Evolutionary conservation across 2,797 vertebrate genomes (phyloP).

Genomic region (Megaceryle alcyon): DNA sequence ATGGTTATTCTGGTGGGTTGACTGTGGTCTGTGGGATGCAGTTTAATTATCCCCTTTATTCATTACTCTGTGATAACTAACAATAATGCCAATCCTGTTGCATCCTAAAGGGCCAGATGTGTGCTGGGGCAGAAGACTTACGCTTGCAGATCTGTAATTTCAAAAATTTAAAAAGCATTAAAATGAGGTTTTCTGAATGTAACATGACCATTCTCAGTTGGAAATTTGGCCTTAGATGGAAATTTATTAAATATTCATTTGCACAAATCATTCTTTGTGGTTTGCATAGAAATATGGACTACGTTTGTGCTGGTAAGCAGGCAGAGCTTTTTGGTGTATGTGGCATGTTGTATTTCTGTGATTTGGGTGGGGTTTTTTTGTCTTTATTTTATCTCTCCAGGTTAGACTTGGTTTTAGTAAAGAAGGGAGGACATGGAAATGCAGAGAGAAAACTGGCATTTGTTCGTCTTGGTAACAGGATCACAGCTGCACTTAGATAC

Average conservation of each 20-base stretch:
- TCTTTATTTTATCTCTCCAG: background rate
- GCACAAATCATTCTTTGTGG: background rate
- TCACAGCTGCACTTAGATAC: background rate
- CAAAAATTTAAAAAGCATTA: background rate
- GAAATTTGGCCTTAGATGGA: background rate
- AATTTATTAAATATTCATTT: background rate
- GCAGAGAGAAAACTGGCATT: background rate
- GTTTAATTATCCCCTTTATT: background rate
- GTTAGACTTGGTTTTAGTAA: background rate
- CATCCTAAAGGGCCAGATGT: fast-evolving
- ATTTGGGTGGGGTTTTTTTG: background rate
- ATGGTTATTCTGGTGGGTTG: background rate
- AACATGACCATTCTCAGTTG: fast-evolving
- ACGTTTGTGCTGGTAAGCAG: background rate
- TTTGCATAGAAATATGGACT: background rate
- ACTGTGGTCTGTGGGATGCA: background rate
- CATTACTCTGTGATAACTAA: background rate
- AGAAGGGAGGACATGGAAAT: background rate
- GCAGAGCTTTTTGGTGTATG: background rate
- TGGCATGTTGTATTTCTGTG: background rate
- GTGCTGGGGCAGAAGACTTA: background rate
- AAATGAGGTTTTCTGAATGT: background rate
- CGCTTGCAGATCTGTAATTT: background rate
- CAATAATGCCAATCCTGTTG: background rate
- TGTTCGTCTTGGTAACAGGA: background rate